phyloP scores from a whole-genome alignment of 2,797 vertebrate species.

The Prionace glauca region DNA sequence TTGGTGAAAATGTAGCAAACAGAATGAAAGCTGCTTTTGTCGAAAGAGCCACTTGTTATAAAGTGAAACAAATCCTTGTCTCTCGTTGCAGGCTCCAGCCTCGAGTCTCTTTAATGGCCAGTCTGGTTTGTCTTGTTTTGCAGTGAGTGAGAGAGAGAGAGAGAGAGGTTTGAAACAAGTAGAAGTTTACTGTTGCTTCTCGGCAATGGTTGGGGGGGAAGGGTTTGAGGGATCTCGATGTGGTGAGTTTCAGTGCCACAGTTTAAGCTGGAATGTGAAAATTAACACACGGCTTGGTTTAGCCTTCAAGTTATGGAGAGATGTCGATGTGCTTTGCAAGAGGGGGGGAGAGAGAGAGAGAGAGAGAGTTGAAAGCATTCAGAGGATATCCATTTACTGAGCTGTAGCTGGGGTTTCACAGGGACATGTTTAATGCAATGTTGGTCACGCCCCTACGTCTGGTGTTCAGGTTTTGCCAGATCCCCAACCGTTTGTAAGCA shows the following conservation, averaged over 20 bases:
- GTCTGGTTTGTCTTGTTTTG: constrained; percentile 15
- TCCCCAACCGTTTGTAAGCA: neutral
- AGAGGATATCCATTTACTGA: neutral
- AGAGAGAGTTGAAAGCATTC: neutral
- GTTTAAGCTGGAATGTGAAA: neutral
- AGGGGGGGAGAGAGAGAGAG: neutral
- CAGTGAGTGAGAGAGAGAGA: neutral
- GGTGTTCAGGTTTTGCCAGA: neutral
- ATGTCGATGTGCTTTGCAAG: neutral
- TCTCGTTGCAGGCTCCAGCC: neutral
- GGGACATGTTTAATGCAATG: neutral
- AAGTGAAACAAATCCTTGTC: neutral
- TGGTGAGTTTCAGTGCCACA: neutral
- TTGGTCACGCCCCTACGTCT: neutral
- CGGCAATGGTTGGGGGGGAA: neutral
- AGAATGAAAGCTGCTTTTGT: neutral
- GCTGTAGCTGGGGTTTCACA: neutral
- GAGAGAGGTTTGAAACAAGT: neutral
- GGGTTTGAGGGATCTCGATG: neutral
- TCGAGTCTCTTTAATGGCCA: neutral
- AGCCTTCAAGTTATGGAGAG: neutral
- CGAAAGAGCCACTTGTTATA: neutral
- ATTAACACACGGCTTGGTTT: neutral
- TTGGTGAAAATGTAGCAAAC: neutral
- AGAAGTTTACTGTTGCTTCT: neutral